Percentiles rank a stretch among this genome's conserved stretches.
Conservation (phyloP, 1,140 invertebrate genomes). For the Pseudomyrmex pallidus region DNA sequence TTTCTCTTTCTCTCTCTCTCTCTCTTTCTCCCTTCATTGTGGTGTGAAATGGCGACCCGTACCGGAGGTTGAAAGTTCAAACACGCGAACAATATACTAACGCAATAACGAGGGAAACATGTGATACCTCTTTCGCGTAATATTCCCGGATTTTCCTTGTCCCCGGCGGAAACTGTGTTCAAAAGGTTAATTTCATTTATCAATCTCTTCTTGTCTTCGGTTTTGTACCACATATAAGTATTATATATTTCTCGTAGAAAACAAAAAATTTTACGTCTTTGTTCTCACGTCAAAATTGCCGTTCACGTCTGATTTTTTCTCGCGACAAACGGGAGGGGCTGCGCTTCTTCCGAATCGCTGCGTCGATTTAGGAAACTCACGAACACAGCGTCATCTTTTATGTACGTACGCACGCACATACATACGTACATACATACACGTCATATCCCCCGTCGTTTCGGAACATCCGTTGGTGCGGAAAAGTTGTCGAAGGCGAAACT, state of each 20-base stretch:
- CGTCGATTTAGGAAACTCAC: constrained; percentile 42
- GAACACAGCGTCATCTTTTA: constrained; percentile 6
- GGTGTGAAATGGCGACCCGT: constrained; percentile 8
- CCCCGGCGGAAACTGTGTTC: neutral
- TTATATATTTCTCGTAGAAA: neutral
- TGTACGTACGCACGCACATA: neutral
- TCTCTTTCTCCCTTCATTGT: neutral
- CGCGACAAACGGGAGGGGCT: constrained; percentile 39
- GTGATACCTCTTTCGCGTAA: constrained; percentile 37
- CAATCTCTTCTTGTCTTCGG: neutral
- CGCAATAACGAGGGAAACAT: constrained; percentile 50
- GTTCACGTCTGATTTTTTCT: constrained; percentile 36
- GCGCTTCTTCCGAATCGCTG: constrained; percentile 39
- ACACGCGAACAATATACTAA: constrained; percentile 41
- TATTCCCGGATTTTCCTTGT: constrained; percentile 22
- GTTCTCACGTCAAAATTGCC: constrained; percentile 15
- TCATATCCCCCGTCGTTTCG: constrained; percentile 60
- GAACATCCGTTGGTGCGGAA: constrained; percentile 50
- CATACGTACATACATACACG: constrained; percentile 20
- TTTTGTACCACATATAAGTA: too few species aligned
- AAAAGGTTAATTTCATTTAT: constrained; percentile 19
- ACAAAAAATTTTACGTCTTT: constrained; percentile 5
- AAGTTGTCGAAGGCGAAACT: constrained; percentile 62
- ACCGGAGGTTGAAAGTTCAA: constrained; percentile 46
- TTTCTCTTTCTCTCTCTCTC: neutral